Base-by-base conservation (phyloP, 2,888 invertebrate genomes). In the Andrena marginata region DNA sequence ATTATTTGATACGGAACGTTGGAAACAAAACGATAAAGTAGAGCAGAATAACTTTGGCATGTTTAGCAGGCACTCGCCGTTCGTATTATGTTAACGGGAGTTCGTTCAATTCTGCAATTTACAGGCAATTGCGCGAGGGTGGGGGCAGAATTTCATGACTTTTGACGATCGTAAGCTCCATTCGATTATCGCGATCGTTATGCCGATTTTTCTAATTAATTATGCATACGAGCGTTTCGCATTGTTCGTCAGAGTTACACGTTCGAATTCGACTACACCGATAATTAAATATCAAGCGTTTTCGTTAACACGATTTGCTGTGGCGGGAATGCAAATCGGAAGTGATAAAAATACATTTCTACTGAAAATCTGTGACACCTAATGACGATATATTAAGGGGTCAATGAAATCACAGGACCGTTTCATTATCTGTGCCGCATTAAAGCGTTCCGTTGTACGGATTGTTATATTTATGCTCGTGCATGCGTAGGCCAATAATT, bases 271-370 rank as follows among this genome's bases (percentile, higher is more conserved):
- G 26, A 54, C 20, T 60, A 71, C 60, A 29, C 10, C 51, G 26
- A 26, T 63, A 71, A 71, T 78, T 80, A 80, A 78, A 80, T 78
- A 78, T 70, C 79, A 75, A 78, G 42, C 75, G 60, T 71, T 71
- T 42, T 70, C 79, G 51, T 78, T 80, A 78, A 33, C 60, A 26
- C 31, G 23, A 20, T 13, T 70, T 62, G 54, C 29, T 5, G 48
- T 35, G 23, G 51, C 51, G 54, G 31, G 51, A 62, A 65, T 71
- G 65, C 65, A 71, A 70, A 71, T 65, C 3, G 3, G 0, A n/a
- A 70, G 26, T 20, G 16, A 65, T 60, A 64, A 54, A 51, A 70
- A 35, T 13, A 16, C 51, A 20, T 3, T 69, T 77, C 5, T 26
- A 77, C 59, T 20, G 13, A 76, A 63, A 78, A 60, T 48, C 23